Base-by-base conservation (phyloP, 2,888 invertebrate genomes). In the Pomacea canaliculata region DNA sequence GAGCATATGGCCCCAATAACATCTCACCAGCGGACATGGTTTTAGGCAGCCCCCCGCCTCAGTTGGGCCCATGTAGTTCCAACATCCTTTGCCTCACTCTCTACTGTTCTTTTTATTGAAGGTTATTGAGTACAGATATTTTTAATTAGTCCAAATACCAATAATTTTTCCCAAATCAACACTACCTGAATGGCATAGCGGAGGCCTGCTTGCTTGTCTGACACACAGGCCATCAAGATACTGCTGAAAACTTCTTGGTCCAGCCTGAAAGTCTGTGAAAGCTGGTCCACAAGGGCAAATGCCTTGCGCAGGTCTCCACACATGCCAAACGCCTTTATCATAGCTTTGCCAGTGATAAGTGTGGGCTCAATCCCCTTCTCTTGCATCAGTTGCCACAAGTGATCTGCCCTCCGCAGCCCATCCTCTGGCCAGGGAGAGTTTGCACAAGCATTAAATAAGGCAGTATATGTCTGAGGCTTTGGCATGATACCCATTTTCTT, bases 321-420 rank as follows among this genome's bases (percentile, higher is more conserved):
- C 78, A 95, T 92, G 0, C 96, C 96, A 92, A 95, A 98, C 1
- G 96, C 96, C 92, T 96, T 97, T 59, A 97, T 95, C 94, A 97
- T 95, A 7, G 95, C 94, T 92, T 97, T 95, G 87, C 96, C 97
- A 87, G 95, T 96, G 12, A 94, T 93, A 1, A 93, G 90, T 88
- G 96, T 96, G 7, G 95, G 94, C 23, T 81, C 51, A 81, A 93
- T 79, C 81, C 93, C 93, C 85, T 94, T 95, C 83, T 94, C 94
- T 70, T 93, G 89, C 93, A 97, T 94, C 7, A 94, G 91, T 77
- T 94, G 91, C 74, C 94, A 92, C 71, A 98, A 91, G 79, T 93
- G 91, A 46, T 91, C 92, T 0, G 96, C 95, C 88, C 94, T 92
- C 73, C 93, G 92, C 63, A 97, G 89, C 0, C 95, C 96, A 90